These are phyloP conservation scores for Apeira syringaria DNA, from an alignment of 2,888 invertebrate species.

Conservation along the genomic window DNA sequence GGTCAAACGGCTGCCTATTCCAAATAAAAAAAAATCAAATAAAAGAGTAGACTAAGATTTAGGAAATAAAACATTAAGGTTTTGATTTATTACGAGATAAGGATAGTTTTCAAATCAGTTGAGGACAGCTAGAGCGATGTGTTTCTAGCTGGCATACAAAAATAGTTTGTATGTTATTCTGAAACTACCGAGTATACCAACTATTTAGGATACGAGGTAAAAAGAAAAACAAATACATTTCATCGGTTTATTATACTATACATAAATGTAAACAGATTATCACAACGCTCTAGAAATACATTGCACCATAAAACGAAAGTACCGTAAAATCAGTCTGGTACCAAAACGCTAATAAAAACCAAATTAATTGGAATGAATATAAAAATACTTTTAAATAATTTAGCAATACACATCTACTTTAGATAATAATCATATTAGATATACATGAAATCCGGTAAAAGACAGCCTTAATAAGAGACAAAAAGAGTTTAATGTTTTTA, in stretches of 20 bases:
- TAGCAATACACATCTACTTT: slow-evolving; percentile 72
- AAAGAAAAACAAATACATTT: slow-evolving; percentile 19
- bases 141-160: no score
- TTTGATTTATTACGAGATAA: no score
- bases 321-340: slow-evolving; percentile 83
- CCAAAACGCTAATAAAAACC: slow-evolving; percentile 73
- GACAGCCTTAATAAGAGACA: slow-evolving; percentile 71
- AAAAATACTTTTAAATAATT: slow-evolving; percentile 82
- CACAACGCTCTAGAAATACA: slow-evolving; percentile 83
- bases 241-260: slow-evolving; percentile 67
- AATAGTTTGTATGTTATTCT: no score
- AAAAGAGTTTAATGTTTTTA: slow-evolving; percentile 64
- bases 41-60: no score
- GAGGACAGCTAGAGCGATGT: no score
- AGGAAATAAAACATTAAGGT: no score
- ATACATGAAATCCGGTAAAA: slow-evolving; percentile 69
- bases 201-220: no score
- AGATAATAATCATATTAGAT: slow-evolving; percentile 66
- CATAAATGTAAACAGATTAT: slow-evolving; percentile 82
- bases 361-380: slow-evolving; percentile 79
- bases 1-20: no score
- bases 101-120: no score
- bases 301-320: slow-evolving; percentile 83
- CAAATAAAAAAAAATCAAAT: no score
- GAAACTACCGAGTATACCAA: no score